These are phyloP conservation scores for Zaprionus taronus DNA, from an alignment of 1,140 invertebrate genomes.

Conservation along the genomic window DNA sequence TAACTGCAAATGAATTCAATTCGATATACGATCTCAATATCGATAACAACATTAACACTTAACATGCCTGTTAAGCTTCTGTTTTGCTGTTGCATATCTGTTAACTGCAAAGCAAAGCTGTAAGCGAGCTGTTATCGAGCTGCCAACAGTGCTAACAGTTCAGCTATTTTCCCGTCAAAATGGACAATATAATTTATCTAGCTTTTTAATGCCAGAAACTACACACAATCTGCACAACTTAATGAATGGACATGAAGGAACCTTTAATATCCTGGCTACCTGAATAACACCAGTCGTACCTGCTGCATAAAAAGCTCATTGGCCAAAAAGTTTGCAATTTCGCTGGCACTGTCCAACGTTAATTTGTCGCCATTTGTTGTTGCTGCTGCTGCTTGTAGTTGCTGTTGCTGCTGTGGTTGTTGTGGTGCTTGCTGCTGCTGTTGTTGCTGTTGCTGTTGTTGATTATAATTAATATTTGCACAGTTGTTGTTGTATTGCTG, in stretches of 20 bases:
- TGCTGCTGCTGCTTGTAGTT: slow-evolving; percentile 32
- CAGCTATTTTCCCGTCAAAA: too few relatives aligned
- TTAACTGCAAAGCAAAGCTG: not conserved
- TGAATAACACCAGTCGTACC: slow-evolving; percentile 85
- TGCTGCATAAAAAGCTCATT: slow-evolving; percentile 92
- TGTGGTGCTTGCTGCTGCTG: slow-evolving; percentile 29
- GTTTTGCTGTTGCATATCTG: not conserved
- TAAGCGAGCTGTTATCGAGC: not conserved
- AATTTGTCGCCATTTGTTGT: slow-evolving; percentile 63
- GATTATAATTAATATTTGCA: slow-evolving; percentile 62
- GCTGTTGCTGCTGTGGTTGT: slow-evolving; percentile 50
- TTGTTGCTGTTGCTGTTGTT: slow-evolving; percentile 46
- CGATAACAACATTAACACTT: not conserved
- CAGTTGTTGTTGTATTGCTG: slow-evolving; percentile 55
- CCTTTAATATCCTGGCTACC: not conserved
- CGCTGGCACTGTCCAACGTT: slow-evolving; percentile 89
- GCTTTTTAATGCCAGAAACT: too few relatives aligned
- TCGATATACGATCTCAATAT: not conserved
- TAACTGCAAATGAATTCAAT: not conserved
- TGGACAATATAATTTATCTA: too few relatives aligned
- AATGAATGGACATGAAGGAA: not conserved
- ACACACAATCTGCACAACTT: too few relatives aligned
- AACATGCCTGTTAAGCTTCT: not conserved
- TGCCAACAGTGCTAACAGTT: not conserved
- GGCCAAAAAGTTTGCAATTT: slow-evolving; percentile 91